Evolutionary conservation across 2,113 vertebrate species (phyloP).

Genomic region (Zosterops pallidus): DNA sequence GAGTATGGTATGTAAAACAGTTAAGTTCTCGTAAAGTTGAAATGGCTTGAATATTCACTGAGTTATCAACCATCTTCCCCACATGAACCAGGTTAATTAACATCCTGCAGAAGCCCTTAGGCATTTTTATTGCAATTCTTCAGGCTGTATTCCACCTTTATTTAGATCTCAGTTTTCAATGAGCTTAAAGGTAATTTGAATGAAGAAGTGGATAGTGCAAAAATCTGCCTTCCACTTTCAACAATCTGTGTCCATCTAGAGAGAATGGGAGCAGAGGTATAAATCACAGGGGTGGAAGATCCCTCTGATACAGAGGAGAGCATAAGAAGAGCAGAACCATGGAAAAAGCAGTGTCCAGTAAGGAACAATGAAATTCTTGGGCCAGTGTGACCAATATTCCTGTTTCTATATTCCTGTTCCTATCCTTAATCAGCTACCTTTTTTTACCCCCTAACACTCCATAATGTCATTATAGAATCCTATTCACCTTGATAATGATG

Average conservation of each 20-base stretch:
- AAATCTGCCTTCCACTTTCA: neutral
- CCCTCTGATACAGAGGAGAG: neutral
- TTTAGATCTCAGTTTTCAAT: constrained; percentile 4
- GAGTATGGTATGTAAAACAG: neutral
- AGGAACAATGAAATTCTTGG: neutral
- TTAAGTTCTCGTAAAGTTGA: constrained; percentile 14
- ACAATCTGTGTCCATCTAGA: neutral
- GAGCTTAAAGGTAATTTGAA: constrained; percentile 20
- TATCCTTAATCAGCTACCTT: neutral
- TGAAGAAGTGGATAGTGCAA: neutral
- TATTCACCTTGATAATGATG: neutral
- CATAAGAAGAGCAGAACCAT: neutral
- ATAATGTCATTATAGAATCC: neutral
- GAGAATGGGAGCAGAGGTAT: neutral
- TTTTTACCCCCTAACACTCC: neutral
- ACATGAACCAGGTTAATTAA: constrained; percentile 41
- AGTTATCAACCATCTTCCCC: constrained; percentile 20
- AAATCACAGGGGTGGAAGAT: neutral
- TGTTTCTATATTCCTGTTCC: neutral
- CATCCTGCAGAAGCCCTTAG: constrained; percentile 38
- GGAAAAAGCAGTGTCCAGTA: neutral
- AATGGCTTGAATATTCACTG: constrained; percentile 36
- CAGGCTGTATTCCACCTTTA: constrained; percentile 13
- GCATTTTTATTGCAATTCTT: constrained; percentile 37
- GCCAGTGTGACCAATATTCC: neutral